Evolutionary conservation across 2,888 invertebrate genomes (phyloP), one percentile per base, ranked within the genome.

Genomic region (Diplazon laetatorius): DNA sequence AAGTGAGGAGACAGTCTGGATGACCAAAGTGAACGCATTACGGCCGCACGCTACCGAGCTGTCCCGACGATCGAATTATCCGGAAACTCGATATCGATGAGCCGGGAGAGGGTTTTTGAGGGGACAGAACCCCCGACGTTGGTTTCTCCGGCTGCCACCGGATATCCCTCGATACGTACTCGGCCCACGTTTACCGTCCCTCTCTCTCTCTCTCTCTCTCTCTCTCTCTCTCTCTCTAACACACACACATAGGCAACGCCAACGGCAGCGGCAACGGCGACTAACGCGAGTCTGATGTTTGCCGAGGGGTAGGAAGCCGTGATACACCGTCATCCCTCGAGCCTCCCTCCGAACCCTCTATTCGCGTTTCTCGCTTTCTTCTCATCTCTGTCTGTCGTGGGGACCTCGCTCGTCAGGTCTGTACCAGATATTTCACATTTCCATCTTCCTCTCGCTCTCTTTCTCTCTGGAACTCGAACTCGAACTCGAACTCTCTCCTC

Each of bases 251-350:
- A 1, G 39, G 46, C 46, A 46, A 16, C 18, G 22, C 39, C 42
- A 22, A 20, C 42, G n/a, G 35, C 59, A 55, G 37, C 69, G 16
- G 50, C 83, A 82, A 84, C 84, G 80, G 77, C 85, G 83, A 84
- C 87, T 86, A 87, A 86, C 86, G 87, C 87, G 84, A 86, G 85
- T 85, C 86, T 85, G 86, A 87, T 88, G 87, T 88, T 88, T 88
- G 86, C 85, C 80, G 83, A 85, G 87, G 86, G 86, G 85, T 82
- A 80, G 85, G 57, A 59, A 46, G 60, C 73, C 76, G 78, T 78
- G 78, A 75, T 80, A 74, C 82, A 62, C 71, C 74, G 63, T 78
- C 78, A 78, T 78, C 78, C 75, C 75, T 57, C 50, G 60, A 62
- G 69, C 25, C 25, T 70, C 65, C 30, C 25, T 60, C 50, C 14